phyloP scores from a whole-genome alignment of 2,888 invertebrate species.

The Dastarcus helophoroides region DNA sequence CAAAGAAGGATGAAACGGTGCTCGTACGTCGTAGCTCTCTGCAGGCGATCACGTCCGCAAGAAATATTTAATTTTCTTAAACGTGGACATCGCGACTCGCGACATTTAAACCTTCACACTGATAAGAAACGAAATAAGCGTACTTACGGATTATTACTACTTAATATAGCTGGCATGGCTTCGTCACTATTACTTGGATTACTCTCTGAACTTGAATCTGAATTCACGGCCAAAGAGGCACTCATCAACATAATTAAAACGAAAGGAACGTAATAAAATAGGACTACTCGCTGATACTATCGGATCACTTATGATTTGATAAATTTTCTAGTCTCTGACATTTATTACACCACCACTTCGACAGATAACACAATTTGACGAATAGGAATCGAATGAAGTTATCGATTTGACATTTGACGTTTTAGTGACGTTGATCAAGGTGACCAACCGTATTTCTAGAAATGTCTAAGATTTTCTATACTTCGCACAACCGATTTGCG shows the following conservation, averaged over 20 bases:
- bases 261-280: conserved; percentile 20
- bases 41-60: too few relatives aligned
- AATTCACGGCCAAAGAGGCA: conserved; percentile 35
- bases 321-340: conserved; percentile 1
- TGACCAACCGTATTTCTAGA: too few relatives aligned
- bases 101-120: conserved; percentile 1
- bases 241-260: conserved; percentile 38
- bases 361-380: too few relatives aligned
- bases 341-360: background rate
- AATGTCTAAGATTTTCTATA: too few relatives aligned
- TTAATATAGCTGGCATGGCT: conserved; percentile 37
- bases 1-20: too few relatives aligned
- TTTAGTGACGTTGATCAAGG: too few relatives aligned
- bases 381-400: too few relatives aligned
- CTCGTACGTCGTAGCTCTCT: too few relatives aligned
- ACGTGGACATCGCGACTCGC: too few relatives aligned
- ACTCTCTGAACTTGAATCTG: conserved; percentile 30
- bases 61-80: too few relatives aligned
- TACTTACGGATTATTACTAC: conserved; percentile 35
- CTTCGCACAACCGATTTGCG: too few relatives aligned
- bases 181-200: conserved; percentile 28
- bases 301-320: background rate
- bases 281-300: background rate
- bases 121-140: conserved; percentile 1
- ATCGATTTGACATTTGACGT: too few relatives aligned